These are phyloP conservation scores for Caenorhabditis zanzibari DNA, from an alignment of 2,888 invertebrate genomes.

Conservation along the genomic window DNA sequence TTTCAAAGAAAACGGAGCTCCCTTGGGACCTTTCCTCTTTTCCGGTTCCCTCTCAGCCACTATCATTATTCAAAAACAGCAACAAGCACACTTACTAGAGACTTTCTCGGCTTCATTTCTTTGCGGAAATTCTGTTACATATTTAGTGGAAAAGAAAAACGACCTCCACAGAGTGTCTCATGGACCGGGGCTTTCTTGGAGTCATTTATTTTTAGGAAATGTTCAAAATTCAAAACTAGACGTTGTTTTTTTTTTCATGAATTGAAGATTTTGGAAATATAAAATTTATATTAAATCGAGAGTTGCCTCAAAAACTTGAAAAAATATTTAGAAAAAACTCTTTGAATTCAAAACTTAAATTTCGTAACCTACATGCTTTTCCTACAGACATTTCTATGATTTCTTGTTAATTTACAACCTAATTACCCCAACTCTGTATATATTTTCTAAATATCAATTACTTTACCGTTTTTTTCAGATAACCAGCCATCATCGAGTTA, in stretches of 20 bases:
- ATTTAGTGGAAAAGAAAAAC: not conserved
- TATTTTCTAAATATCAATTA: too few relatives aligned
- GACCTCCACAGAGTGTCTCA: not conserved
- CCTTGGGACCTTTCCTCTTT: not conserved
- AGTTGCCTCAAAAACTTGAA: too few relatives aligned
- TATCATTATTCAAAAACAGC: constrained; percentile 63
- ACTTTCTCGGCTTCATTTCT: not conserved
- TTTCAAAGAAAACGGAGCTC: not conserved
- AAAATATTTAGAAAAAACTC: too few relatives aligned
- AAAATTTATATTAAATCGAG: too few relatives aligned
- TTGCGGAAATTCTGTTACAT: not conserved
- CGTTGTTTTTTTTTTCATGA: not conserved
- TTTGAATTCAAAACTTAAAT: too few relatives aligned
- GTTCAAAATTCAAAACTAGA: not conserved
- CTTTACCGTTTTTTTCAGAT: too few relatives aligned
- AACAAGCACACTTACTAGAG: constrained; percentile 24
- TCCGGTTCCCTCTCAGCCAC: constrained; percentile 11
- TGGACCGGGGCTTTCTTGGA: not conserved
- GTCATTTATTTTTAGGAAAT: not conserved
- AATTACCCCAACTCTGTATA: too few relatives aligned
- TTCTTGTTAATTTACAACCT: too few relatives aligned
- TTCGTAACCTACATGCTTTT: too few relatives aligned
- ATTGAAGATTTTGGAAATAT: too few relatives aligned
- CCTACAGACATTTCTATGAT: too few relatives aligned
- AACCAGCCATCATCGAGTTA: too few relatives aligned